Percentiles rank a stretch among this genome's conserved stretches.
Conservation (phyloP, 2,113 vertebrate species). For the Podarcis cretensis region DNA sequence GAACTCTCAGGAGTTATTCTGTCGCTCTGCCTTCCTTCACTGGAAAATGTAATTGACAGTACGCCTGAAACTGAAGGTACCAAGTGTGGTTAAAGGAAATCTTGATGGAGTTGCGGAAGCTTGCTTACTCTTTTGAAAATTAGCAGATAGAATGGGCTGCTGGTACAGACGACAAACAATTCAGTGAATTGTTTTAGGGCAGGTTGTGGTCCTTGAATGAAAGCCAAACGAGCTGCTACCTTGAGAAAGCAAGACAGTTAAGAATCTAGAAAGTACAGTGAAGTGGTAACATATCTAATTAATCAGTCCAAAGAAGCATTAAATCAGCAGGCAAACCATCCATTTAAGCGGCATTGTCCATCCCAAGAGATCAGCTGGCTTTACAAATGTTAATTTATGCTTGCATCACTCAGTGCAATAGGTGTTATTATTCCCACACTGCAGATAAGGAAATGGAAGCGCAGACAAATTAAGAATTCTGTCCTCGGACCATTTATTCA, state of each 20-base stretch:
- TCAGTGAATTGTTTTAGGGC: neutral
- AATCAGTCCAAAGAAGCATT: slow-evolving; percentile 34
- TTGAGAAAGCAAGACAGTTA: slow-evolving; percentile 13
- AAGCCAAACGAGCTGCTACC: neutral
- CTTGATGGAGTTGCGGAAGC: neutral
- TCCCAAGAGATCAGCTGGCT: slow-evolving; percentile 21
- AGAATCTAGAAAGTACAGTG: slow-evolving; percentile 2
- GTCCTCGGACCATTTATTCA: slow-evolving; percentile 25
- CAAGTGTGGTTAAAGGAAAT: slow-evolving; percentile 1
- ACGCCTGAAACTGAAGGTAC: neutral
- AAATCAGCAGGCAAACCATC: slow-evolving; percentile 38
- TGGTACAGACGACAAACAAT: slow-evolving; percentile 8
- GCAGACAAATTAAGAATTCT: slow-evolving; percentile 28
- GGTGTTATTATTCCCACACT: slow-evolving; percentile 16
- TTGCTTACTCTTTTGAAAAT: neutral
- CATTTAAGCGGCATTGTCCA: slow-evolving; percentile 26
- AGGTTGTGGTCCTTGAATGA: neutral
- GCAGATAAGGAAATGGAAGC: neutral
- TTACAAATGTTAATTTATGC: slow-evolving; percentile 25
- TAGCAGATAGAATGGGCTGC: neutral
- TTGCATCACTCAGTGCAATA: slow-evolving; percentile 6
- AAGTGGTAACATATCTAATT: slow-evolving; percentile 22
- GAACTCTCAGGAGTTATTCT: neutral
- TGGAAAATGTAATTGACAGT: neutral
- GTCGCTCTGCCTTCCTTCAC: neutral